Percentiles rank a stretch among this genome's conserved stretches.
Evolutionary conservation across 2,888 invertebrate genomes (phyloP).

Genomic region (Scotopteryx bipunctaria): DNA sequence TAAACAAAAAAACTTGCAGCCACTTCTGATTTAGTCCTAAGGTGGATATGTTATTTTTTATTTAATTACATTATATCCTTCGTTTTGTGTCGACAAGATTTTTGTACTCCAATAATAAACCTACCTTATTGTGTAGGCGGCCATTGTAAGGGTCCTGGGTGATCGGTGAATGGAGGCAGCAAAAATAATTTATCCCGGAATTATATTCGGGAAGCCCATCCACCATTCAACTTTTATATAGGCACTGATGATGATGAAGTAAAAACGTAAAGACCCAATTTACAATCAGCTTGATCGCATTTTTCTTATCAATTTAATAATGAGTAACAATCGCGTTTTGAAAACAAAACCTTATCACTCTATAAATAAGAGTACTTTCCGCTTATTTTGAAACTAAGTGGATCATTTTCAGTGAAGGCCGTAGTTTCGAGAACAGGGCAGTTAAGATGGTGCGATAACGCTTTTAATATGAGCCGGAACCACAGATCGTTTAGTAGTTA

Average conservation of each 20-base stretch:
- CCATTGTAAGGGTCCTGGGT: no score
- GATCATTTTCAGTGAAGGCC: slow-evolving; percentile 74
- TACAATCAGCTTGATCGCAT: slow-evolving; percentile 46
- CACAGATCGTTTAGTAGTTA: slow-evolving; percentile 34
- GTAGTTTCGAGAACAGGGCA: slow-evolving; percentile 78
- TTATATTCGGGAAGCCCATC: no score
- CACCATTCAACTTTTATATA: no score
- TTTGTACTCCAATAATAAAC: no score
- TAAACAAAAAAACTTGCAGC: no score
- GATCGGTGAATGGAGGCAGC: no score
- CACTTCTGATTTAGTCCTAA: no score
- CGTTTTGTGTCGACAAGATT: no score
- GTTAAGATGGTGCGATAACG: slow-evolving; percentile 80
- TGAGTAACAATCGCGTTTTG: slow-evolving; percentile 63
- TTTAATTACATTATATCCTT: no score
- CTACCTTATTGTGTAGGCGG: slow-evolving; percentile 25
- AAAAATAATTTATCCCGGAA: no score
- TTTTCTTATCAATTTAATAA: slow-evolving; percentile 80
- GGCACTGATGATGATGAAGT: no score
- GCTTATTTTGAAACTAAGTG: slow-evolving; percentile 55
- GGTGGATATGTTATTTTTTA: no score
- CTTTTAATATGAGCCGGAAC: slow-evolving; percentile 82
- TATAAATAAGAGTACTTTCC: slow-evolving; percentile 52
- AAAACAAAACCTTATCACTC: slow-evolving; percentile 44
- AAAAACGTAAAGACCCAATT: slow-evolving; percentile 54